phyloP scores from a whole-genome alignment of 1,140 invertebrate genomes.

The Chlorops oryzae region DNA sequence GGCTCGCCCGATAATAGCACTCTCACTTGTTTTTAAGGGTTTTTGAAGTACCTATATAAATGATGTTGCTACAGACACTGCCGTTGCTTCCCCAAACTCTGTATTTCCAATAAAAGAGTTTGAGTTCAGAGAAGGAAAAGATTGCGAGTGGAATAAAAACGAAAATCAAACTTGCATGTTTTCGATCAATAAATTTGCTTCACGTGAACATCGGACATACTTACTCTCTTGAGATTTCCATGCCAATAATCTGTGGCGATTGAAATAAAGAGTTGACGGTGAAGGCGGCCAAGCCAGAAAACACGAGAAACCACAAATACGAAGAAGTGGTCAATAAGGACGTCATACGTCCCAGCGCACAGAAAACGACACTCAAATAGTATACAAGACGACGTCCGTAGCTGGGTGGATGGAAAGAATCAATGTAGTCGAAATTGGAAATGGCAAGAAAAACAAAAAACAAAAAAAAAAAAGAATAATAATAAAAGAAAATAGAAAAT shows the following conservation, averaged over 20 bases:
- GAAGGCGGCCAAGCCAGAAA: conserved; percentile 47
- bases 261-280: conserved; percentile 50
- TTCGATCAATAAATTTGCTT: too few relatives aligned
- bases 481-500: conserved; percentile 4
- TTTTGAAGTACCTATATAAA: not conserved
- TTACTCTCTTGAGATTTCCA: conserved; percentile 49
- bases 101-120: too few relatives aligned
- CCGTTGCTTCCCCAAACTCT: not conserved
- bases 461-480: conserved; percentile 3
- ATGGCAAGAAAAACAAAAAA: conserved; percentile 4
- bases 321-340: conserved; percentile 46
- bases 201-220: conserved; percentile 26
- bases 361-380: conserved; percentile 47
- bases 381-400: conserved; percentile 51
- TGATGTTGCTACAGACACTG: too few relatives aligned
- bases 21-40: not conserved
- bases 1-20: too few relatives aligned
- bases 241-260: conserved; percentile 50
- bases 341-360: conserved; percentile 45
- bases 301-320: conserved; percentile 48
- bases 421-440: not conserved
- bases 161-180: too few relatives aligned
- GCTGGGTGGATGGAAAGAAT: too few relatives aligned
- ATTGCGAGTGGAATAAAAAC: too few relatives aligned
- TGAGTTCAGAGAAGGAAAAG: too few relatives aligned